Evolutionary conservation across 2,888 invertebrate species (phyloP), one percentile per base, ranked within the genome.

Genomic region (Emmelina monodactyla): DNA sequence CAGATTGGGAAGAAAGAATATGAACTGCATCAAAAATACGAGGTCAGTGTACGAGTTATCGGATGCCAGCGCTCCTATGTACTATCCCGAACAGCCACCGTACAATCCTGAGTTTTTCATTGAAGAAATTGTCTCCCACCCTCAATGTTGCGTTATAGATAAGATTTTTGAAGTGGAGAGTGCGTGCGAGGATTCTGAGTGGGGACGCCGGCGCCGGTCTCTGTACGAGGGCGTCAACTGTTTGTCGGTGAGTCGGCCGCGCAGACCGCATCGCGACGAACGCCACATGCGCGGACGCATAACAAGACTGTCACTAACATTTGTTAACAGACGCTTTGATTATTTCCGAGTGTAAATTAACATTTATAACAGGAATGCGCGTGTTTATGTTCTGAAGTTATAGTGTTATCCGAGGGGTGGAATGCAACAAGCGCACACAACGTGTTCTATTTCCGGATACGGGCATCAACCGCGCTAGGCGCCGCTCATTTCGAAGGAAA

Each of bases 371-470:
- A 14, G 28, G 32, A 40, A 37, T 38, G 32, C 35, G 37, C 37
- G 34, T 34, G 41, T 44, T 46, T 42, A 42, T 32, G 39, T 41
- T 40, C 42, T 38, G 33, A 43, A 49, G 46, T n/a, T n/a, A 58
- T 62, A 67, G 62, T 64, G 66, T 62, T 63, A 62, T 53, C 58
- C n/a, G n/a, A n/a, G n/a, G n/a, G n/a, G n/a, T n/a, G 62, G 62
- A 66, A 72, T 75, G 75, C 66, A 70, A 57, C 64, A 62, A 61
- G 58, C 67, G 65, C 59, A 58, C 59, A 58, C 61, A 60, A 60
- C 61, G 58, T 51, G 66, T 67, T 78, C 78, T 78, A 76, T 78
- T 76, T 78, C 71, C 70, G 76, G 69, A 66, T 68, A 61, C 72
- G 65, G 58, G 62, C 72, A 72, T 66, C 68, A 63, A 64, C 66